These are phyloP conservation scores for Mus musculus DNA, from an alignment of 2,113 vertebrate genomes.

Conservation along the genomic window DNA sequence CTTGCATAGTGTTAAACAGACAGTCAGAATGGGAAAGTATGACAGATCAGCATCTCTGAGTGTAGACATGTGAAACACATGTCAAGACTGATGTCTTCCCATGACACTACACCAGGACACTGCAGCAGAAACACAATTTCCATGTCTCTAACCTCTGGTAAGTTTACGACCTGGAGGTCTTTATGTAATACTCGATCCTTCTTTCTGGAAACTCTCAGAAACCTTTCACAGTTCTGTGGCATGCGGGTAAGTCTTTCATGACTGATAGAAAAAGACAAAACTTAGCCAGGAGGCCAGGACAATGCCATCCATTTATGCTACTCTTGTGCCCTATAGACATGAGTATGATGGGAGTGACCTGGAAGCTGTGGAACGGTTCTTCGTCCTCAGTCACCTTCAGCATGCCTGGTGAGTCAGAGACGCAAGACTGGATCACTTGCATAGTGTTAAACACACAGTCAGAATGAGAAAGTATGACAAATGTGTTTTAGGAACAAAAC, in stretches of 20 bases:
- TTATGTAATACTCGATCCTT: background rate
- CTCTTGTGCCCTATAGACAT: background rate
- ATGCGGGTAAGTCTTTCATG: slow-evolving; percentile 27
- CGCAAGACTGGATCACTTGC: slow-evolving; percentile 22
- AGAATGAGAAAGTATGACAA: slow-evolving; percentile 5
- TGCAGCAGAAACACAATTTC: slow-evolving; percentile 28
- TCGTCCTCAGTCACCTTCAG: background rate
- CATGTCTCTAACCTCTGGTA: background rate
- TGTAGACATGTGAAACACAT: background rate
- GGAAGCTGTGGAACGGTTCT: background rate
- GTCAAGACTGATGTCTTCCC: background rate
- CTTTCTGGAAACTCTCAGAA: slow-evolving; percentile 45
- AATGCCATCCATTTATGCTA: background rate
- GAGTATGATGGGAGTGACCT: background rate
- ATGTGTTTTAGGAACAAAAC: slow-evolving; percentile 55
- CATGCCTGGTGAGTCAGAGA: background rate
- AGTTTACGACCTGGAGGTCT: background rate
- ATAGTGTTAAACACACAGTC: slow-evolving; percentile 15
- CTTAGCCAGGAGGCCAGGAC: background rate
- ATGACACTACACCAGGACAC: background rate
- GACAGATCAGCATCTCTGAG: background rate
- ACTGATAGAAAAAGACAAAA: slow-evolving; percentile 30
- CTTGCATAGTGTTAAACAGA: slow-evolving; percentile 31
- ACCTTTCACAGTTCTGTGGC: background rate
- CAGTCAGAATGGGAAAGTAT: background rate